These are phyloP conservation scores for Amblyjoppa proteus DNA, from an alignment of 2,888 invertebrate species.

Conservation along the genomic window DNA sequence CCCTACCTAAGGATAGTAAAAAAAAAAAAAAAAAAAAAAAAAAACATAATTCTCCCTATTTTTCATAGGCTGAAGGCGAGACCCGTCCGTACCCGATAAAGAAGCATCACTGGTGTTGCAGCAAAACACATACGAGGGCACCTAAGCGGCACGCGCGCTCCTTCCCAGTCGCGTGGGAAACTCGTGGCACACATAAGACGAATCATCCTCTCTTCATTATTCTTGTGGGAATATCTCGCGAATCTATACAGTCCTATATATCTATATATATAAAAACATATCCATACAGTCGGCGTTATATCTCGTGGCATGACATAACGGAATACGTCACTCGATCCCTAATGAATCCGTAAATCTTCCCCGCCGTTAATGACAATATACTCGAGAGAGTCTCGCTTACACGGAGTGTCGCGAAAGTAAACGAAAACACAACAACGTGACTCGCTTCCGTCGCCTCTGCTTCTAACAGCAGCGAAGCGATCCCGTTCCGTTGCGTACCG, in stretches of 20 bases:
- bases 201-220: constrained; percentile 59
- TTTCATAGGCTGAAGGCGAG: constrained; percentile 2
- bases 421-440: neutral
- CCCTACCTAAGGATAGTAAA: neutral
- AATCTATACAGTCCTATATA: neutral
- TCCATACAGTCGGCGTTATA: neutral
- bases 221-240: constrained; percentile 18
- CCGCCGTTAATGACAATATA: neutral
- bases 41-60: neutral
- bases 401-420: neutral
- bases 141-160: constrained; percentile 54
- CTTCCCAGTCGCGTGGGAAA: constrained; percentile 68
- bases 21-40: neutral
- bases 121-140: constrained; percentile 19
- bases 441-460: too few relatives aligned
- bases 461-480: neutral
- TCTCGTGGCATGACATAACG: constrained; percentile 5
- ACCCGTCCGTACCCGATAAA: constrained; percentile 1
- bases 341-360: neutral
- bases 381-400: neutral
- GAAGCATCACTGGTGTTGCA: constrained; percentile 5
- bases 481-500: constrained; percentile 2
- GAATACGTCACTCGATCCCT: neutral
- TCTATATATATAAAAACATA: neutral
- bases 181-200: constrained; percentile 67